Percentiles rank a stretch among this genome's conserved stretches.
These are phyloP conservation scores for Protobothrops mucrosquamatus DNA, from an alignment of 2,113 vertebrate genomes.

Conservation along the genomic window DNA sequence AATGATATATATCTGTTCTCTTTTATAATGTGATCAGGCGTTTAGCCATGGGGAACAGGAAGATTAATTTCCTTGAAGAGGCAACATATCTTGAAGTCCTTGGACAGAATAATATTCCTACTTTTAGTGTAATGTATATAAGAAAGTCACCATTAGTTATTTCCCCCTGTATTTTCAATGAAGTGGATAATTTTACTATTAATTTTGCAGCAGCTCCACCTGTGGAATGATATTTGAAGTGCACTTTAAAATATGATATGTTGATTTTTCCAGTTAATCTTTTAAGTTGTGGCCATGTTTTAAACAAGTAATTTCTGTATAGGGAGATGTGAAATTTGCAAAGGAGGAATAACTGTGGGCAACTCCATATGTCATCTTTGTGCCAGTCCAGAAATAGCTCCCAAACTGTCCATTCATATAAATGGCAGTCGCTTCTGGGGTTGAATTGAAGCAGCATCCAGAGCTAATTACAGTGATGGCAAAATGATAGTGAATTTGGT, in stretches of 20 bases:
- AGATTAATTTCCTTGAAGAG: conserved; percentile 61
- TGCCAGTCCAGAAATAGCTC: not conserved
- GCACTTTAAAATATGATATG: conserved; percentile 33
- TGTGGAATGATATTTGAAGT: conserved; percentile 62
- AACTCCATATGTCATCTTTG: not conserved
- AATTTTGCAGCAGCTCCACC: conserved; percentile 67
- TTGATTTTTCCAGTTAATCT: conserved; percentile 1
- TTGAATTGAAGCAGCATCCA: not conserved
- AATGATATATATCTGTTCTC: conserved; percentile 18
- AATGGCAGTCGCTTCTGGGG: not conserved
- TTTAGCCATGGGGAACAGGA: conserved; percentile 55
- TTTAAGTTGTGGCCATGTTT: not conserved
- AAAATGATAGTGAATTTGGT: not conserved
- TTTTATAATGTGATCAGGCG: conserved; percentile 43
- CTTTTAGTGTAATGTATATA: conserved; percentile 28
- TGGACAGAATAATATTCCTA: conserved; percentile 55
- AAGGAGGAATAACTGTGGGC: not conserved
- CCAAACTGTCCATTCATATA: not conserved
- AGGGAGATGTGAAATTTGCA: not conserved
- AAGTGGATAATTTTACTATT: conserved; percentile 36
- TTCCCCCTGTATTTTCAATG: conserved; percentile 30
- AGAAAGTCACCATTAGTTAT: conserved; percentile 43
- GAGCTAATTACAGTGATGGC: not conserved
- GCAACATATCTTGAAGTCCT: conserved; percentile 59
- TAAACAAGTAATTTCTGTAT: not conserved